Conservation (phyloP, 2,797 vertebrate species). For the Crax fasciolata region DNA sequence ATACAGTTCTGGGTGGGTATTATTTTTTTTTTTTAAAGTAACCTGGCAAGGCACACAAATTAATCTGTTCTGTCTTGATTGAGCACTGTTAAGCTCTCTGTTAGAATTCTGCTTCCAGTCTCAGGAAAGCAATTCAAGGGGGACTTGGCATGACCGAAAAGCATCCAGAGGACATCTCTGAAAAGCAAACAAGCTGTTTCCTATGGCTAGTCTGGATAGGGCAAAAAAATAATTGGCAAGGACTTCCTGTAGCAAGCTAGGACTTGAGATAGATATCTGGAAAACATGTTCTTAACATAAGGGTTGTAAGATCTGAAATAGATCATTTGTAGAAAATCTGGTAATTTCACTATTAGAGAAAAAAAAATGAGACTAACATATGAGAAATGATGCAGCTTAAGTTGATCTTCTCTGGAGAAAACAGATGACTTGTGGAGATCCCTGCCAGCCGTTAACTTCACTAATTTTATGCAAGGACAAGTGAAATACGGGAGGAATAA, state of each 20-base stretch:
- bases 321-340: neutral
- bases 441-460: neutral
- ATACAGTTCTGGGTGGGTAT: neutral
- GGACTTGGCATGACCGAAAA: neutral
- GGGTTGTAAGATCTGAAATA: neutral
- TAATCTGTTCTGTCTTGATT: neutral
- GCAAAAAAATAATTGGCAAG: neutral
- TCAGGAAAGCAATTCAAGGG: neutral
- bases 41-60: neutral
- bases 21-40: neutral
- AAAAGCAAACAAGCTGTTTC: neutral
- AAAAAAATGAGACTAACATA: neutral
- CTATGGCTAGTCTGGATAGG: neutral
- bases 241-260: neutral
- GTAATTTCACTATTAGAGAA: neutral
- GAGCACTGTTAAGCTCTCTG: neutral
- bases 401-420: neutral
- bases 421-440: neutral
- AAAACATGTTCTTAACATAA: neutral
- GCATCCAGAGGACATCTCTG: fast-evolving
- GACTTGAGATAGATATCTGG: neutral
- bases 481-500: neutral
- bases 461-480: neutral
- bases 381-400: neutral
- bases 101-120: neutral